Percentiles rank a stretch among this genome's conserved stretches.
These are phyloP conservation scores for Hystrix cristata DNA, from an alignment of 2,113 vertebrate genomes.

Conservation along the genomic window DNA sequence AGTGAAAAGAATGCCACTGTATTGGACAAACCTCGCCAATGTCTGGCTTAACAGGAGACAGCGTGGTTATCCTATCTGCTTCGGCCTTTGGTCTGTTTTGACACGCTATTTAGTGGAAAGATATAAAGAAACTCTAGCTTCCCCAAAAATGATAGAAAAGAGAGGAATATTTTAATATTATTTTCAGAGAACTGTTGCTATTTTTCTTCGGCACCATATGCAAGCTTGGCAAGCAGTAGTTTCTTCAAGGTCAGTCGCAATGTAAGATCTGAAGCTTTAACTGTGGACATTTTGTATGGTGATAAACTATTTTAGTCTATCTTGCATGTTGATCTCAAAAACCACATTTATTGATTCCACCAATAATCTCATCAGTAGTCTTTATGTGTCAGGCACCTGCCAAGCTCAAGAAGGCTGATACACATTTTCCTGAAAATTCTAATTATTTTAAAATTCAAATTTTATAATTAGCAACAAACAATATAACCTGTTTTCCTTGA, in stretches of 20 bases:
- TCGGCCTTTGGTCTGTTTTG: not conserved
- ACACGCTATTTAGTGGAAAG: not conserved
- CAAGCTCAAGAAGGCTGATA: not conserved
- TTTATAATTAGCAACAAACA: constrained; percentile 42
- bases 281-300: not conserved
- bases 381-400: not conserved
- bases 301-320: not conserved
- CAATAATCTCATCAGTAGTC: not conserved
- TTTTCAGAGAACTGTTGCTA: constrained; percentile 8
- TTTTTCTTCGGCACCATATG: constrained; percentile 10
- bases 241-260: not conserved
- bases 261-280: not conserved
- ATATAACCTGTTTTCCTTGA: not conserved
- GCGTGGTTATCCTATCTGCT: not conserved
- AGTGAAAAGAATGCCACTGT: not conserved
- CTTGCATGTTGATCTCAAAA: not conserved
- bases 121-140: constrained; percentile 9
- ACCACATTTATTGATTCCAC: not conserved
- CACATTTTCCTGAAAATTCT: constrained; percentile 32
- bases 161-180: not conserved
- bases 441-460: constrained; percentile 41
- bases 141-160: constrained; percentile 12
- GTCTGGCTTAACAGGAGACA: constrained; percentile 44
- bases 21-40: not conserved
- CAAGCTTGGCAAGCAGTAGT: not conserved